phyloP scores from a whole-genome alignment of 2,113 vertebrate species.

The Lethenteron reissneri region DNA sequence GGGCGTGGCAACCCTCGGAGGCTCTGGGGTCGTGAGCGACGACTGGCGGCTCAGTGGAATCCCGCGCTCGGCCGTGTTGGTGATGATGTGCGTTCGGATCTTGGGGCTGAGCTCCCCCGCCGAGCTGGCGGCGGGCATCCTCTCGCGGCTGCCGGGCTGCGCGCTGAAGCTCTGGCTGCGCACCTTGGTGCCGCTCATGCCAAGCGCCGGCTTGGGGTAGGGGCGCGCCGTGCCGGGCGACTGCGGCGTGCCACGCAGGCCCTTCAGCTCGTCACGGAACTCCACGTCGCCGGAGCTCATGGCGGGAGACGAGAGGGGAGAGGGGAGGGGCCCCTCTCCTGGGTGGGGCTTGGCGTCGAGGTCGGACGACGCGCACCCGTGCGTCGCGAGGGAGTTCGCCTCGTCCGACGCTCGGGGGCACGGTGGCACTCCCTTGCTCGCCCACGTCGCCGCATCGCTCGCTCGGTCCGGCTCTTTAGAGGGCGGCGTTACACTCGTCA shows the following conservation, averaged over 20 bases:
- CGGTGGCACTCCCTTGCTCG: too few relatives aligned
- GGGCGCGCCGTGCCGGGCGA: constrained; percentile 13
- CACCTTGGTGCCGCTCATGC: constrained; percentile 74
- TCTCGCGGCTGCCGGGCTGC: constrained; percentile 25
- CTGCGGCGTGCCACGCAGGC: neutral
- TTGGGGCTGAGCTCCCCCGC: constrained; percentile 30
- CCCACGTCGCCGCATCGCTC: too few relatives aligned
- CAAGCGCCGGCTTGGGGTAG: constrained; percentile 52
- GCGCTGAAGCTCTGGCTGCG: constrained; percentile 70
- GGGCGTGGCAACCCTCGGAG: neutral
- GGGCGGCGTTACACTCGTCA: too few relatives aligned
- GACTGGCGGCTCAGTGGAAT: constrained; percentile 47
- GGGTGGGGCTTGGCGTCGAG: too few relatives aligned
- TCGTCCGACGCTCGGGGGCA: too few relatives aligned
- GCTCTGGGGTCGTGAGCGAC: constrained; percentile 23
- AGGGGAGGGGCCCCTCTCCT: too few relatives aligned
- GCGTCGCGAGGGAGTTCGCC: too few relatives aligned
- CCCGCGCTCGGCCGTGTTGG: constrained; percentile 57
- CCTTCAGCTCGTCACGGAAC: too few relatives aligned
- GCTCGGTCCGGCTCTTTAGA: too few relatives aligned
- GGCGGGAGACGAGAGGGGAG: too few relatives aligned
- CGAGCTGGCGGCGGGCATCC: constrained; percentile 29
- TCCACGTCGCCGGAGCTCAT: too few relatives aligned
- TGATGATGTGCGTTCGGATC: constrained; percentile 64
- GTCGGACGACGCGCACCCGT: too few relatives aligned